Percentiles rank a stretch among this genome's conserved stretches.
These are phyloP conservation scores for Rhagologus leucostigma DNA, from an alignment of 2,113 vertebrate species.

Conservation along the genomic window DNA sequence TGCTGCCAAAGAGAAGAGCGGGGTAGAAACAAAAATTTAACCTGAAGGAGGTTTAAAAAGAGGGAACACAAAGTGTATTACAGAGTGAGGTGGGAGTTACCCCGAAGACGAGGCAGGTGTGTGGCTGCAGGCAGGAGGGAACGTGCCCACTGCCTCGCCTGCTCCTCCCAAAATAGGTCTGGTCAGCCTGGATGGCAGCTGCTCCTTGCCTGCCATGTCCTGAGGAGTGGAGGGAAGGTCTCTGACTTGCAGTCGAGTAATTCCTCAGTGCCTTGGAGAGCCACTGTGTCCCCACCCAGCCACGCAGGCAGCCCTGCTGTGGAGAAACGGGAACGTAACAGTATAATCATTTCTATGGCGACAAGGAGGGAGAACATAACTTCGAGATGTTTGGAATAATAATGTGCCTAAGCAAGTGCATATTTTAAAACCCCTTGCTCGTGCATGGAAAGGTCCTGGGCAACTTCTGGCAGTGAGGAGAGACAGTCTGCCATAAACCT, in stretches of 20 bases:
- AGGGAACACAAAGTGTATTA: not conserved
- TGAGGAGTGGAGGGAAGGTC: not conserved
- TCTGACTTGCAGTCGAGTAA: not conserved
- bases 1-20: not conserved
- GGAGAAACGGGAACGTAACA: slow-evolving; percentile 7
- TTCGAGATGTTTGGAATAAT: slow-evolving; percentile 56
- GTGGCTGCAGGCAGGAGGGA: not conserved
- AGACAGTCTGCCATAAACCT: slow-evolving; percentile 1
- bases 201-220: not conserved
- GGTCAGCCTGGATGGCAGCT: not conserved
- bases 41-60: slow-evolving; percentile 20
- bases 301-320: not conserved
- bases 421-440: slow-evolving; percentile 21
- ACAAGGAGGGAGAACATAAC: slow-evolving; percentile 48
- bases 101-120: not conserved
- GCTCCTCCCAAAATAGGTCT: not conserved
- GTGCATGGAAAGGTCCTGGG: not conserved
- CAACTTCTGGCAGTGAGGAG: slow-evolving; percentile 34
- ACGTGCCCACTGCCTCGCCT: not conserved
- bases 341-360: slow-evolving; percentile 65
- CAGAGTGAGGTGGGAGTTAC: slow-evolving; percentile 1
- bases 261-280: slow-evolving; percentile 5
- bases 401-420: slow-evolving; percentile 40
- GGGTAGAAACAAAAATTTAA: not conserved
- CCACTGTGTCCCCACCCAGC: not conserved